Evolutionary conservation across 2,113 vertebrate species (phyloP).

Genomic region (Hipposideros armiger): DNA sequence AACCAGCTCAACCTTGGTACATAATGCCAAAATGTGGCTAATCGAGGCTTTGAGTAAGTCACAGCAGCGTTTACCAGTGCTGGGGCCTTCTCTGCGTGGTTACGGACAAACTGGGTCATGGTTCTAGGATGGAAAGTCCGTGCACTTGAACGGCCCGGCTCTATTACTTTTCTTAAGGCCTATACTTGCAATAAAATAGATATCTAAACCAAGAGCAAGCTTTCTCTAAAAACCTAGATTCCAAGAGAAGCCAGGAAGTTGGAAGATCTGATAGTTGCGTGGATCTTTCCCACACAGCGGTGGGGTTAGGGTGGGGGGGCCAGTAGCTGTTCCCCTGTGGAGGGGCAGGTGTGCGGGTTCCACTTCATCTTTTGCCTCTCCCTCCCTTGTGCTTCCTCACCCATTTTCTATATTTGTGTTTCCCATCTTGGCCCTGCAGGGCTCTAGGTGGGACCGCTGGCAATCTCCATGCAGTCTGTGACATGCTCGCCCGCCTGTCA

Average conservation of each 20-base stretch:
- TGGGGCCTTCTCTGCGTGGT: no score
- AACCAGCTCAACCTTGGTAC: no score
- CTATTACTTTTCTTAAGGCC: neutral
- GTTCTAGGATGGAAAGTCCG: no score
- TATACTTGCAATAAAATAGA: neutral
- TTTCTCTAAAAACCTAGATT: neutral
- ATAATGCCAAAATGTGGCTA: no score
- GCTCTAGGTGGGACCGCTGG: neutral
- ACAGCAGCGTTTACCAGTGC: no score
- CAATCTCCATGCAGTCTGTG: neutral
- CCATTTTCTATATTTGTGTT: neutral
- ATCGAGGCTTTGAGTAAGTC: no score
- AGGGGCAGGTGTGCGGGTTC: neutral
- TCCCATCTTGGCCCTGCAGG: neutral
- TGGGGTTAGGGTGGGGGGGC: neutral
- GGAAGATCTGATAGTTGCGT: no score
- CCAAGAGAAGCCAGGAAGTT: neutral
- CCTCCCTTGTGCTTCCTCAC: neutral
- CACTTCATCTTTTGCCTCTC: neutral
- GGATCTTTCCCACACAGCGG: neutral
- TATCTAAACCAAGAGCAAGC: constrained; percentile 1
- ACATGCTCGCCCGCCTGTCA: neutral
- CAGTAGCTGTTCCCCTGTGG: rapidly evolving
- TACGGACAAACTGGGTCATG: no score
- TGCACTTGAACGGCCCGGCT: no score